Percentiles rank a stretch among this genome's conserved stretches.
phyloP scores from a whole-genome alignment of 2,888 invertebrate genomes.

The Melanargia galathea region DNA sequence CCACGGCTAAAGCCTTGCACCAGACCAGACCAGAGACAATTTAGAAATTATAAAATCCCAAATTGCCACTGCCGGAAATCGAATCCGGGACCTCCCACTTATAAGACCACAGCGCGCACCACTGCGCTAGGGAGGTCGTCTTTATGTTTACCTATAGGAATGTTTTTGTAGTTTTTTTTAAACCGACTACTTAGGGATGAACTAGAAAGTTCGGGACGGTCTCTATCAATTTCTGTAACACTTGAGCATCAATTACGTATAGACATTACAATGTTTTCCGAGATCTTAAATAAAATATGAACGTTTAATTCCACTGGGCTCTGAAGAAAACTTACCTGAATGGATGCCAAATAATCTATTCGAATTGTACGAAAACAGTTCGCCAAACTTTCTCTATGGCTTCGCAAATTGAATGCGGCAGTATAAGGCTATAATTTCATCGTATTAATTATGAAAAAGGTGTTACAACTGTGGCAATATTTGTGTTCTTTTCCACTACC shows the following conservation, averaged over 20 bases:
- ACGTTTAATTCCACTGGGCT: slow-evolving; percentile 2
- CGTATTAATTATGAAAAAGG: slow-evolving; percentile 27
- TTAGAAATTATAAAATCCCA: too few species aligned
- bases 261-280: background rate
- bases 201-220: too few species aligned
- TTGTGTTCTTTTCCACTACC: slow-evolving; percentile 6
- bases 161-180: too few species aligned
- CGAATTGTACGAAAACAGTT: slow-evolving; percentile 3
- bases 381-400: background rate
- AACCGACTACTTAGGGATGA: too few species aligned
- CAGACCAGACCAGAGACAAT: too few species aligned
- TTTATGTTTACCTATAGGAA: too few species aligned
- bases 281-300: background rate
- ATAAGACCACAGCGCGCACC: too few species aligned
- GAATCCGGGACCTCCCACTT: too few species aligned
- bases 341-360: slow-evolving; percentile 13
- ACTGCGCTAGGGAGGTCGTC: too few species aligned
- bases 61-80: too few species aligned
- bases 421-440: slow-evolving; percentile 21
- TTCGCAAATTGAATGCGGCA: slow-evolving; percentile 18
- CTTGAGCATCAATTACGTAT: background rate
- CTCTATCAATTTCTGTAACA: too few species aligned
- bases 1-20: too few species aligned
- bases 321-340: slow-evolving; percentile 3
- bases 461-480: slow-evolving; percentile 12